phyloP scores from a whole-genome alignment of 1,140 invertebrate genomes.

The Parasteatoda tepidariorum region DNA sequence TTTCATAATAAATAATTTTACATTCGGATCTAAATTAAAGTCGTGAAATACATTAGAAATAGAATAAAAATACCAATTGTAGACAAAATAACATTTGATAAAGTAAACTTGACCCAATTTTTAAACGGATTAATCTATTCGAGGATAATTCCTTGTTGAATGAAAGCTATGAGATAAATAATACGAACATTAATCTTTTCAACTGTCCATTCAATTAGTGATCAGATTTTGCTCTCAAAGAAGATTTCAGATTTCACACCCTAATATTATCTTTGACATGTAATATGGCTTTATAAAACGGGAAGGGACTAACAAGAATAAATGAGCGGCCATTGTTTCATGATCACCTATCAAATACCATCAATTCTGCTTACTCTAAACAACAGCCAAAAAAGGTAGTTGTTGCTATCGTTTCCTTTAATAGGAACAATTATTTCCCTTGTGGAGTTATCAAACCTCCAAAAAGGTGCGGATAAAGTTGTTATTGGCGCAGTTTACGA shows the following conservation, averaged over 20 bases:
- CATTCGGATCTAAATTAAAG: too few relatives aligned
- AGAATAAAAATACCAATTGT: too few relatives aligned
- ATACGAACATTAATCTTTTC: background rate
- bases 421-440: background rate
- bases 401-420: background rate
- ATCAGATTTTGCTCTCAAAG: too few relatives aligned
- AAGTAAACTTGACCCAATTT: too few relatives aligned
- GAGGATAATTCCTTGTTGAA: too few relatives aligned
- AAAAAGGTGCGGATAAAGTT: background rate
- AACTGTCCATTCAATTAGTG: too few relatives aligned
- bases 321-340: background rate
- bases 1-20: too few relatives aligned
- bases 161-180: too few relatives aligned
- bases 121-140: too few relatives aligned
- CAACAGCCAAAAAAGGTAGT: background rate
- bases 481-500: background rate
- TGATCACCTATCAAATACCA: background rate
- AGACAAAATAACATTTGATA: too few relatives aligned
- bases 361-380: background rate
- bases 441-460: background rate
- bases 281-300: background rate
- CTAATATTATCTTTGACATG: background rate
- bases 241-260: background rate
- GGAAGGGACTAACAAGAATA: background rate
- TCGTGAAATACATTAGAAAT: too few relatives aligned